Base-by-base conservation (phyloP, 2,888 invertebrate genomes). In the Onchidella celtica region DNA sequence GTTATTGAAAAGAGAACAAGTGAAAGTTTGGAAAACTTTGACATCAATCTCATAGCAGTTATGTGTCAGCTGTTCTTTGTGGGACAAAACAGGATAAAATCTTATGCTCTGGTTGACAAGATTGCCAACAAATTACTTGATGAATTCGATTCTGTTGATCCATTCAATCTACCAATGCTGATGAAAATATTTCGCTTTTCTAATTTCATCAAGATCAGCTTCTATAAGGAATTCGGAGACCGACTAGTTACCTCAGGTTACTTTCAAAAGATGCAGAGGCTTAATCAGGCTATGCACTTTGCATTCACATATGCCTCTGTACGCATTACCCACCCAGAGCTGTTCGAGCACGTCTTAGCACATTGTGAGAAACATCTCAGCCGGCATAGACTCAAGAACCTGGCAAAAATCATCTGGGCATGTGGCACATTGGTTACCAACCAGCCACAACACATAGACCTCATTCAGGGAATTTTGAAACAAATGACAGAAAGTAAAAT, bases 391-490 rank as follows among this genome's bases (percentile, higher is more conserved):
- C 11, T 69, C 4, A 81, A 81, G 65, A 75, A 81, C 27, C 32
- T 75, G 2, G 47, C 75, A 0, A 81, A 81, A 65, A 61, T 75
- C 24, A 69, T 81, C 38, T 81, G 81, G 81, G 74, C 81, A n/a
- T 81, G 81, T 81, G 81, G 81, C 27, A 81, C 75, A 29, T 40
- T 81, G n/a, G 75, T 81, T 17, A 81, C 81, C 29, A 47, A 55
- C 27, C 57, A 75, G 11, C 36, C 24, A 32, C 40, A 40, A 36
- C 40, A 75, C 63, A 34, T 75, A 1, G 11, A 68, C 24, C n/a
- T 11, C 24, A 61, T 81, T 27, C 57, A 69, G 6, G 27, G 36
- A 9, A 81, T 81, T 61, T 1, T 75, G 24, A 21, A 27, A 6
- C 24, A 57, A 38, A 17, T 69, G 21, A 17, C 27, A 59, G 29